Percentiles rank a stretch among this genome's conserved stretches.
Conservation (phyloP, 2,888 invertebrate species). For the Himalopsyche anomala region DNA sequence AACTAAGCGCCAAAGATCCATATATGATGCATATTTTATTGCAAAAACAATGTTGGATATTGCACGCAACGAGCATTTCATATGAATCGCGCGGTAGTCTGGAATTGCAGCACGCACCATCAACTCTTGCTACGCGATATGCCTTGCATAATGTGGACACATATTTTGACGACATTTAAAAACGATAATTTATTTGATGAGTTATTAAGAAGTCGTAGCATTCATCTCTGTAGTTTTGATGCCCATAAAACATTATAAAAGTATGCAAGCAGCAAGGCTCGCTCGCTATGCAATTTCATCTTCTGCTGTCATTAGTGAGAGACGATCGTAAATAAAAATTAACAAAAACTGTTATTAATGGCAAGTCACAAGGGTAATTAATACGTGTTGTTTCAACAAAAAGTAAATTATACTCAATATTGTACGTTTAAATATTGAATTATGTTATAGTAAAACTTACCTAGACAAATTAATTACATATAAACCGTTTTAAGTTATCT, state of each 20-base stretch:
- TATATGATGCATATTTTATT: slow-evolving; percentile 30
- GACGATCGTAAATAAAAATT: not conserved
- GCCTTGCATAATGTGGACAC: slow-evolving; percentile 33
- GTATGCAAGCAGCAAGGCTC: not conserved
- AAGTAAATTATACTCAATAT: no score
- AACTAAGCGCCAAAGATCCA: slow-evolving; percentile 23
- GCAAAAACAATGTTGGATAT: slow-evolving; percentile 31
- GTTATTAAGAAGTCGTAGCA: slow-evolving; percentile 17
- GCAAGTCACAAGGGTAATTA: no score
- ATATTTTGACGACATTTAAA: slow-evolving; percentile 36
- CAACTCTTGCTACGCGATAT: slow-evolving; percentile 18
- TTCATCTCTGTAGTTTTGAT: not conserved
- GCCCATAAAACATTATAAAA: slow-evolving; percentile 19
- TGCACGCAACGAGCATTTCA: slow-evolving; percentile 9
- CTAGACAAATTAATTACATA: no score
- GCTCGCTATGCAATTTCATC: not conserved
- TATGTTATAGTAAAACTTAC: no score
- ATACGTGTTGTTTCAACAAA: no score
- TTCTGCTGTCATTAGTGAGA: not conserved
- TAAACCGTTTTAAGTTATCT: no score
- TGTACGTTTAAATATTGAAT: no score
- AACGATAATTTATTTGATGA: slow-evolving; percentile 38
- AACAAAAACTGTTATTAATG: not conserved
- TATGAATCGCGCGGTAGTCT: slow-evolving; percentile 17
- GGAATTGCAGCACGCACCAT: slow-evolving; percentile 14